Conservation (phyloP, 1,140 invertebrate genomes). For the Temnothorax curvispinosus region DNA sequence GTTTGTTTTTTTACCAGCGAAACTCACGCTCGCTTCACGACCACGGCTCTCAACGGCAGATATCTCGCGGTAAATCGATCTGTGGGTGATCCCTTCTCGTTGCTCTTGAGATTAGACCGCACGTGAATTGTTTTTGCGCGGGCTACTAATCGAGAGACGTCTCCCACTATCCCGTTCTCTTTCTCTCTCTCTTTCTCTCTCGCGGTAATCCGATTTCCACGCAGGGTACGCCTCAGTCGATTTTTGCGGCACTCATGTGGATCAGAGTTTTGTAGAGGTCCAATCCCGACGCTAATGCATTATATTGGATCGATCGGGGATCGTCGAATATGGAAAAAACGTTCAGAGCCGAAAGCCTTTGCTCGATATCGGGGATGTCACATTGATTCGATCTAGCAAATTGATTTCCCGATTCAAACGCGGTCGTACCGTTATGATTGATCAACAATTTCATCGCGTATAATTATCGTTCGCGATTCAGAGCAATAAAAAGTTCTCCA, state of each 20-base stretch:
- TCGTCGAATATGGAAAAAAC: neutral
- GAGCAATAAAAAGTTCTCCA: neutral
- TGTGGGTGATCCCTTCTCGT: slow-evolving; percentile 2
- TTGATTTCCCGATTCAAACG: neutral
- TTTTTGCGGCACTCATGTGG: neutral
- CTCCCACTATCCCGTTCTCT: neutral
- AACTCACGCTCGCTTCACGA: neutral
- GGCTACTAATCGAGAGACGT: neutral
- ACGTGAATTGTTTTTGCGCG: slow-evolving; percentile 17
- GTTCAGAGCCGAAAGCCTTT: neutral
- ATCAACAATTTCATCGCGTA: slow-evolving; percentile 24
- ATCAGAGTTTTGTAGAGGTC: neutral
- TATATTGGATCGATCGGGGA: slow-evolving; percentile 3
- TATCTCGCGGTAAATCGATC: slow-evolving; percentile 7
- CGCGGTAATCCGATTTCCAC: neutral
- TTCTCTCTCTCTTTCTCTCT: neutral
- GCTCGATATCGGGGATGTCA: neutral
- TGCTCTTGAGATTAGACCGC: slow-evolving; percentile 14
- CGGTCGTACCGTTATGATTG: neutral
- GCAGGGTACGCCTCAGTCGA: neutral
- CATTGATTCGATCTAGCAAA: neutral
- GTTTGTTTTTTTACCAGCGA: neutral
- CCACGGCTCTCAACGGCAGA: neutral
- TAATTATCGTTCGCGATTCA: neutral
- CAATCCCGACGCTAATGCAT: slow-evolving; percentile 5